Percentiles rank a stretch among this genome's conserved stretches.
Conservation (phyloP, 2,797 vertebrate species). For the Muscicapa comitata region DNA sequence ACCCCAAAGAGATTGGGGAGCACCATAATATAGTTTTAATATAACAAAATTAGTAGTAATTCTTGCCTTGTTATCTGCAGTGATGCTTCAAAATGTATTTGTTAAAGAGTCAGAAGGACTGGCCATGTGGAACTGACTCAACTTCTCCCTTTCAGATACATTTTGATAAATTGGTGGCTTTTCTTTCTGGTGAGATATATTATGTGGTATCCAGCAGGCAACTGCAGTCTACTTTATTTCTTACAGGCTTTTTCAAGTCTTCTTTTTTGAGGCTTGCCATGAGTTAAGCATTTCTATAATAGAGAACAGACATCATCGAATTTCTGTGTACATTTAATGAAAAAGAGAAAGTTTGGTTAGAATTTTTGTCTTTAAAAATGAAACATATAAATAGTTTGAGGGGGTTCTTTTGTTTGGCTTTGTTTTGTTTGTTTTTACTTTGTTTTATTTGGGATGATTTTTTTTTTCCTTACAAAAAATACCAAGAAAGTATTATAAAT, state of each 20-base stretch:
- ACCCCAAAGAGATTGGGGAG: slow-evolving; percentile 76
- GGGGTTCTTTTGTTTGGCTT: background rate
- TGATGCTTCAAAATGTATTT: slow-evolving; percentile 98
- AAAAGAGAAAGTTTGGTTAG: slow-evolving; percentile 55
- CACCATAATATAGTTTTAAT: slow-evolving; percentile 48
- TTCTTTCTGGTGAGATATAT: slow-evolving; percentile 72
- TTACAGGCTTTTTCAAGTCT: slow-evolving; percentile 65
- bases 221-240: slow-evolving; percentile 75
- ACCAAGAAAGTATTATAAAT: background rate
- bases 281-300: slow-evolving; percentile 90
- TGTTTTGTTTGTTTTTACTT: slow-evolving; percentile 30
- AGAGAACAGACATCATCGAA: slow-evolving; percentile 94
- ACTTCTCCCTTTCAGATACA: slow-evolving; percentile 85
- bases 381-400: slow-evolving; percentile 40
- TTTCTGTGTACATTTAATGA: slow-evolving; percentile 88
- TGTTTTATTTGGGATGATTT: slow-evolving; percentile 12
- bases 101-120: slow-evolving; percentile 59
- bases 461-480: background rate
- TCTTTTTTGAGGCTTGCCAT: slow-evolving; percentile 87
- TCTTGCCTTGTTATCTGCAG: slow-evolving; percentile 84
- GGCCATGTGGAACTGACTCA: slow-evolving; percentile 74
- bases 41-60: slow-evolving; percentile 88
- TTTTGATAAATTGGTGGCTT: slow-evolving; percentile 85
- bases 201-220: slow-evolving; percentile 85
- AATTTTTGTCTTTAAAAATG: slow-evolving; percentile 37